Base-by-base conservation (phyloP, 2,113 vertebrate species). In the Elachura formosa region DNA sequence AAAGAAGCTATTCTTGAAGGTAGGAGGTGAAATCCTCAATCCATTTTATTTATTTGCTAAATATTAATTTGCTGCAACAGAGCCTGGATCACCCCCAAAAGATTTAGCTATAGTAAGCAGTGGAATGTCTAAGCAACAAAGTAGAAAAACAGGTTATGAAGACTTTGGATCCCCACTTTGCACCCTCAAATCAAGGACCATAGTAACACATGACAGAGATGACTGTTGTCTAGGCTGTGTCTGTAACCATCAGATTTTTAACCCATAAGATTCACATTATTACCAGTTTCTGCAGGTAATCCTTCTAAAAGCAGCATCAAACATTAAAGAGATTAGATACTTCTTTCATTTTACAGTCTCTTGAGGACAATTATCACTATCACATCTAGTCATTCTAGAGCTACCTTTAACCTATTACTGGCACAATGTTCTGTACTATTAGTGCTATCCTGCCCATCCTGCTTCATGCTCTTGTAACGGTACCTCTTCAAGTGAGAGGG, bases 281-380 rank as follows among this genome's bases (percentile, higher is more conserved):
- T 93, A 86, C 46, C 25, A 73, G 29, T 80, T 90, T 80, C 75
- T 92, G 63, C 68, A 90, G 82, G 72, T 86, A 91, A 92, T 86
- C 68, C 84, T 86, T 74, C 77, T 79, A 91, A 82, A 40, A 85
- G 58, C 94, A 49, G 28, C 91, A 66, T 87, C 45, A 85, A 31
- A 69, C 8, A 18, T 75, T 76, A 76, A 41, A 80, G 59, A 77
- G 68, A 88, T 43, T 4, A 93, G 81, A 64, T 58, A 26, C 33
- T 88, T 76, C 88, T 86, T 90, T 93, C 34, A 36, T 76, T 87
- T 86, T 90, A 73, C 49, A 89, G 84, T n/a, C 72, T 95, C 79
- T 51, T 58, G 92, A 48, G 63, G 91, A 87, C 77, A 84, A 68
- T 46, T 54, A 54, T 62, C 59, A 63, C 75, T 71, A 78, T 36